Evolutionary conservation across 2,113 vertebrate genomes (phyloP), one percentile per base, ranked within the genome.

Genomic region (Fukomys damarensis): DNA sequence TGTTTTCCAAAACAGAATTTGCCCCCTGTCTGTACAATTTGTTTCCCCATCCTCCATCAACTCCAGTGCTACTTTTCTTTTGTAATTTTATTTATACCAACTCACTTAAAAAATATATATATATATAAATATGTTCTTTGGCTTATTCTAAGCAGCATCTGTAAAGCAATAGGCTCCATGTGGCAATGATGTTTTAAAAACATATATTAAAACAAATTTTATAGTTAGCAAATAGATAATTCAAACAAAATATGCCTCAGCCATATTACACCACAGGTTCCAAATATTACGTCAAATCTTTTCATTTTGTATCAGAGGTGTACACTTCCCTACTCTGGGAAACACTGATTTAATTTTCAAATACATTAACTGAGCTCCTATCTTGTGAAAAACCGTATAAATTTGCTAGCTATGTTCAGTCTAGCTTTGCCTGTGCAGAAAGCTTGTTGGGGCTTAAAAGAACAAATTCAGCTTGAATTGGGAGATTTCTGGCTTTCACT

Each of bases 61-160:
- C 28, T 81, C 19, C 43, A 68, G 46, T 80, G 56, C 49, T 82
- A 41, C 38, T 86, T 86, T 86, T 92, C 89, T 89, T 80, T 95
- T 82, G 41, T 28, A 58, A 19, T 86, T 94, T 83, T 77, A 49
- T 83, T 90, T 76, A 43, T 0, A 20, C 56, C 35, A 28, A 30
- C 9, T 87, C 32, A 46, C 68, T 84, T 81, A n/a, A n/a, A n/a
- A n/a, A n/a, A n/a, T n/a, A n/a, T 74, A n/a, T 0, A 66, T 83
- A 95, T 52, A 82, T 2, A 5, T 41, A 77, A 88, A 82, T 63
- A 28, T 5, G 30, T 66, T 38, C n/a, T 82, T 84, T 66, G 59
- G 46, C 38, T 59, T 84, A 38, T 80, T 30, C 14, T 77, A 26
- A 59, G 30, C 22, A 65, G 26, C 26, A 59, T 58, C 79, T 70